Percentiles rank a stretch among this genome's conserved stretches.
Conservation (phyloP, 1,140 invertebrate genomes). For the Asbolus verrucosus region DNA sequence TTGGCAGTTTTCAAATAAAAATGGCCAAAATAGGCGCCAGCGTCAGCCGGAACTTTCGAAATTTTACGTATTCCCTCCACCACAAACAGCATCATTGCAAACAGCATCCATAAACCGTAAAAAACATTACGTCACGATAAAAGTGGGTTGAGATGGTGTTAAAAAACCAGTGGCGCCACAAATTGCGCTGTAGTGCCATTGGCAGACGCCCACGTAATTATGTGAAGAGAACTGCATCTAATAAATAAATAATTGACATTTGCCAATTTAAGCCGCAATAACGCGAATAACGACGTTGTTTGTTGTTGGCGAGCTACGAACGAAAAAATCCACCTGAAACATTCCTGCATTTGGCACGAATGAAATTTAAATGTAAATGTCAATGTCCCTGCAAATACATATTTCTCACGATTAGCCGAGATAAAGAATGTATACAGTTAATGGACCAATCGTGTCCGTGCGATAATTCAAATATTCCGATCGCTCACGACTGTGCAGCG, state of each 20-base stretch:
- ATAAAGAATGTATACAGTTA: constrained; percentile 40
- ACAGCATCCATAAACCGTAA: too few species aligned
- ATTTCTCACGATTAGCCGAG: constrained; percentile 40
- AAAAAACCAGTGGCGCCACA: constrained; percentile 15
- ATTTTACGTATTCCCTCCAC: too few species aligned
- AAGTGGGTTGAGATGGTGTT: neutral
- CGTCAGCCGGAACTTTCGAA: too few species aligned
- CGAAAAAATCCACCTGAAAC: neutral
- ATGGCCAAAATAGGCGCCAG: too few species aligned
- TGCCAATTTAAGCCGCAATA: too few species aligned
- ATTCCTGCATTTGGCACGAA: neutral
- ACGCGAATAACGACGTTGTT: neutral
- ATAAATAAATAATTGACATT: constrained; percentile 17
- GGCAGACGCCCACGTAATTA: constrained; percentile 17
- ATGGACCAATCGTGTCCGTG: constrained; percentile 41
- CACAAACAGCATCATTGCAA: too few species aligned
- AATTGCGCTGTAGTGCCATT: constrained; percentile 1
- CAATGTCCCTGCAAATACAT: constrained; percentile 40
- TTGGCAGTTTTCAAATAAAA: too few species aligned
- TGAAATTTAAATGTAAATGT: constrained; percentile 22
- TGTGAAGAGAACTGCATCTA: neutral
- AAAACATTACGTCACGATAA: neutral
- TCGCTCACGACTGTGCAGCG: constrained; percentile 13
- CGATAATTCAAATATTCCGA: constrained; percentile 44
- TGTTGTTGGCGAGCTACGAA: too few species aligned